A percentile compares a stretch with the other conserved stretches of the same genome.
Conservation (phyloP, 2,888 invertebrate genomes). For the Boloria euphrosyne region DNA sequence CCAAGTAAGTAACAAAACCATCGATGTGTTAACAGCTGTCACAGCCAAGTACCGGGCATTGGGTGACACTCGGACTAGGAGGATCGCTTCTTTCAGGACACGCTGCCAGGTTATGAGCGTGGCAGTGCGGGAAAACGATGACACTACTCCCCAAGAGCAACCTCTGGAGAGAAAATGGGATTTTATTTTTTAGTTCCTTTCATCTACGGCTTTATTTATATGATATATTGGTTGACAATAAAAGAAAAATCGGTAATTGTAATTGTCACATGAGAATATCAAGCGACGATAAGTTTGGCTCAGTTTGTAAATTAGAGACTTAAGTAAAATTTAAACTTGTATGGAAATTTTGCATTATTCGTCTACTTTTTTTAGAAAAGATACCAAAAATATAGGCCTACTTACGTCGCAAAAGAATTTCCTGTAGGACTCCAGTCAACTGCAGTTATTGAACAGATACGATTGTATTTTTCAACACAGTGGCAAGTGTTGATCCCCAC, state of each 20-base stretch:
- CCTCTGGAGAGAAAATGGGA: constrained; percentile 51
- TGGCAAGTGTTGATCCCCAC: constrained; percentile 46
- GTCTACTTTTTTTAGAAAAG: too few species aligned
- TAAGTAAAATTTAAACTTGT: too few species aligned
- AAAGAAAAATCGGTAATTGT: too few species aligned
- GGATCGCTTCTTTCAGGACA: constrained; percentile 44
- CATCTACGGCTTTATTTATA: too few species aligned
- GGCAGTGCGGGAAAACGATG: constrained; percentile 48
- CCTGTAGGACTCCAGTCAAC: constrained; percentile 76
- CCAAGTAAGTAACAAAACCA: constrained; percentile 59
- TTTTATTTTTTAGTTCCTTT: background rate
- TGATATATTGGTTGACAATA: too few species aligned
- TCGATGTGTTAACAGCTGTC: constrained; percentile 46
- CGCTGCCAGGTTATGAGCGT: constrained; percentile 43
- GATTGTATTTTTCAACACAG: constrained; percentile 40
- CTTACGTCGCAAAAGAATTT: constrained; percentile 66
- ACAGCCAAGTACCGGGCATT: constrained; percentile 65
- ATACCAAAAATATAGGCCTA: background rate
- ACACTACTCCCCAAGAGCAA: constrained; percentile 60
- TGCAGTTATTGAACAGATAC: constrained; percentile 60
- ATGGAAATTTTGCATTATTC: too few species aligned
- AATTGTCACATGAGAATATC: too few species aligned
- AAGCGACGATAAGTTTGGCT: too few species aligned
- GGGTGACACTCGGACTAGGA: constrained; percentile 61
- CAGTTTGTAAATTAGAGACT: too few species aligned